Conservation (phyloP, 2,113 vertebrate species). For the Podocnemis expansa region DNA sequence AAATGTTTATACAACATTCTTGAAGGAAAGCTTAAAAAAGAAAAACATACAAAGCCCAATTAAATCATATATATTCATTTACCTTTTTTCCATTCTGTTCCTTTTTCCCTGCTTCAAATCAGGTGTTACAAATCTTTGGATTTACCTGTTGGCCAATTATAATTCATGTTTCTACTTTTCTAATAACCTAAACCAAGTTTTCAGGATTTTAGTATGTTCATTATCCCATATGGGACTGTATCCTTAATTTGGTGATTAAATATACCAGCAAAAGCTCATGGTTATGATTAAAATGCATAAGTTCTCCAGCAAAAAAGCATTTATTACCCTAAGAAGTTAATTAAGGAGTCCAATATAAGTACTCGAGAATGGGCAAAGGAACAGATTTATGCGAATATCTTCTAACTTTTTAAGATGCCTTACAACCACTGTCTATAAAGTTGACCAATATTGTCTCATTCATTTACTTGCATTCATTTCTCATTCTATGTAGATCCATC, state of each 20-base stretch:
- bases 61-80: not conserved
- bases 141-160: not conserved
- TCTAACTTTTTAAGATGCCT: not conserved
- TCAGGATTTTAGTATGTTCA: not conserved
- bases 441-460: not conserved
- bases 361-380: not conserved
- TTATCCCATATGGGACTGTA: not conserved
- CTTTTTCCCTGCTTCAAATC: not conserved
- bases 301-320: not conserved
- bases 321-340: not conserved
- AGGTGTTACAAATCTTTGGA: not conserved
- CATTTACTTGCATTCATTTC: too few species aligned
- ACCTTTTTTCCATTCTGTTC: not conserved
- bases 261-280: not conserved
- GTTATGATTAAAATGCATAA: not conserved
- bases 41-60: not conserved
- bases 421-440: not conserved
- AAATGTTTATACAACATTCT: not conserved
- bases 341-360: not conserved
- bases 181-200: not conserved
- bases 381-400: not conserved
- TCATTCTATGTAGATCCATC: too few species aligned
- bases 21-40: not conserved
- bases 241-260: not conserved
- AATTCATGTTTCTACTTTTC: not conserved